Percentiles rank a stretch among this genome's conserved stretches.
phyloP scores from a whole-genome alignment of 2,797 vertebrate species.

The Zonotrichia albicollis region DNA sequence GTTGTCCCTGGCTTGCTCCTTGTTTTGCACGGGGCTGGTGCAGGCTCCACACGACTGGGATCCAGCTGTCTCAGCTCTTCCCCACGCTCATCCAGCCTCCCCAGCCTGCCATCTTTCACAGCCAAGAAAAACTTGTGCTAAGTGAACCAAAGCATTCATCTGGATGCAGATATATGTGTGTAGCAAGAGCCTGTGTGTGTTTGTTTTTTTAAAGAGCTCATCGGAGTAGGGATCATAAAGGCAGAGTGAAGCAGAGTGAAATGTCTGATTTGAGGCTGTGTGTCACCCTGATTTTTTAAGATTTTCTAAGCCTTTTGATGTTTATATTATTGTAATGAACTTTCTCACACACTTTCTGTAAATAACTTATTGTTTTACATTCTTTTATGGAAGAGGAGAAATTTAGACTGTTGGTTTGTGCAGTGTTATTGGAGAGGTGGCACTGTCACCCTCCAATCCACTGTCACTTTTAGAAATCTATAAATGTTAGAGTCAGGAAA shows the following conservation, averaged over 20 bases:
- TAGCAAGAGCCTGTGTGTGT: not conserved
- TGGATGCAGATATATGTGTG: not conserved
- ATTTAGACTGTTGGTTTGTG: too few species aligned
- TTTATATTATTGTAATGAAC: too few species aligned
- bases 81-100: constrained; percentile 7
- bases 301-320: too few species aligned
- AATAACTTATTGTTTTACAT: too few species aligned
- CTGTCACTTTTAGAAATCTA: too few species aligned
- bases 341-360: too few species aligned
- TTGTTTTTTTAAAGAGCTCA: constrained; percentile 12
- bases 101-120: constrained; percentile 43
- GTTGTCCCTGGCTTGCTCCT: constrained; percentile 21
- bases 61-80: not conserved
- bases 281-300: too few species aligned
- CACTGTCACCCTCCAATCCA: too few species aligned
- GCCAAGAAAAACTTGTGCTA: constrained; percentile 59
- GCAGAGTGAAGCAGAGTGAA: not conserved
- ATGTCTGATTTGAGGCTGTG: constrained; percentile 14
- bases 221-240: constrained; percentile 36
- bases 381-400: too few species aligned
- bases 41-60: not conserved
- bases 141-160: constrained; percentile 59
- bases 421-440: too few species aligned
- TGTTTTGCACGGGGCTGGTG: not conserved
- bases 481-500: too few species aligned